Percentiles rank a stretch among this genome's conserved stretches.
These are phyloP conservation scores for Phenganax subtilis DNA, from an alignment of 92 coral and sea anemone genomes.

Conservation along the genomic window DNA sequence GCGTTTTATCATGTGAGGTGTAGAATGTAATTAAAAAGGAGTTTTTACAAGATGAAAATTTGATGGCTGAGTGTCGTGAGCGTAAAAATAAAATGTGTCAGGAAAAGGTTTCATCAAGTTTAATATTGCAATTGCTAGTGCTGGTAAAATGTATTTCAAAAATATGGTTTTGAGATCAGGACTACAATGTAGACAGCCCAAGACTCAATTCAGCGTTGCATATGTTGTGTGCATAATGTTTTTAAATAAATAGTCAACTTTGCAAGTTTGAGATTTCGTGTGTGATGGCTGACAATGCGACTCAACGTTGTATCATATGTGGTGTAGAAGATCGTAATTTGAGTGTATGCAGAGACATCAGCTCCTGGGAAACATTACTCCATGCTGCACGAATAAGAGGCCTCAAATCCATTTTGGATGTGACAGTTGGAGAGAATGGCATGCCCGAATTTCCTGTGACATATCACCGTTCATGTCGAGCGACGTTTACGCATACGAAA, in stretches of 20 bases:
- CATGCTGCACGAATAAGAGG: conserved; percentile 51
- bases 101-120: no score
- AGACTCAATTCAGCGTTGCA: no score
- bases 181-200: no score
- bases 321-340: background rate
- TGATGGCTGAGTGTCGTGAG: no score
- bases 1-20: background rate
- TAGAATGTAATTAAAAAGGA: background rate
- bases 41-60: background rate
- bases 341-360: background rate
- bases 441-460: conserved; percentile 5
- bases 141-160: no score
- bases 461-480: conserved; percentile 13
- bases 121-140: no score
- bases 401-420: conserved; percentile 39
- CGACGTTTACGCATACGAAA: background rate
- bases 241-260: background rate
- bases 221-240: background rate
- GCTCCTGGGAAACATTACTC: conserved; percentile 54
- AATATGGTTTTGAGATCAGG: no score
- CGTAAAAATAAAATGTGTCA: no score
- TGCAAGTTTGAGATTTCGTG: background rate
- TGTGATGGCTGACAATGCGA: conserved; percentile 1
- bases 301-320: conserved; percentile 1
- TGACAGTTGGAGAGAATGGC: background rate